phyloP scores from a whole-genome alignment of 2,113 vertebrate species.

The Todiramphus chloris region DNA sequence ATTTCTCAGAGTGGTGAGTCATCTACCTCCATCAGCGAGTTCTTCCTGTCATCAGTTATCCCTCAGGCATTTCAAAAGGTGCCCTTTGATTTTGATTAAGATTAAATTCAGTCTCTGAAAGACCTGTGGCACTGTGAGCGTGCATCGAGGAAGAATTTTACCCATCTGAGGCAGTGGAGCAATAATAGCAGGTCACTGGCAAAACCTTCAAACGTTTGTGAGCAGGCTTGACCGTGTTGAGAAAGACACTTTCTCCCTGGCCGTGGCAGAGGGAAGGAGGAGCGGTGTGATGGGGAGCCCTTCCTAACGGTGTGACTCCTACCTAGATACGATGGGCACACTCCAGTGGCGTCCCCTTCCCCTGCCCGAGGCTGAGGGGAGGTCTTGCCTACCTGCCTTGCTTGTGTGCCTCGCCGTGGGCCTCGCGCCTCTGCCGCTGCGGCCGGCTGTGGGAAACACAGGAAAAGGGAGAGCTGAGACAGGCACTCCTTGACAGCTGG shows the following conservation, averaged over 20 bases:
- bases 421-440: conserved; percentile 77
- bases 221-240: background rate
- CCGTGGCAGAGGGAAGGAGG: background rate
- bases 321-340: rapidly evolving
- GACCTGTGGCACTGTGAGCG: background rate
- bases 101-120: background rate
- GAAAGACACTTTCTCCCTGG: background rate
- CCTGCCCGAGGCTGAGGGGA: background rate
- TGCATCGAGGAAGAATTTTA: background rate
- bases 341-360: rapidly evolving
- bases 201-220: background rate
- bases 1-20: background rate
- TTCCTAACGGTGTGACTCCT: rapidly evolving
- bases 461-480: conserved; percentile 5
- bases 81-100: background rate
- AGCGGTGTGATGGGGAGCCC: background rate
- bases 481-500: rapidly evolving
- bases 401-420: conserved; percentile 74
- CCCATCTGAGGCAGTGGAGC: rapidly evolving
- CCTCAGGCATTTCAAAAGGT: background rate
- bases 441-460: conserved; percentile 17
- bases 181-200: background rate
- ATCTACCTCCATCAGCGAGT: background rate
- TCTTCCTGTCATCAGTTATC: background rate
- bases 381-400: conserved; percentile 77